Evolutionary conservation across 1,140 invertebrate species (phyloP), one percentile per base, ranked within the genome.

Genomic region (Pinna nobilis): DNA sequence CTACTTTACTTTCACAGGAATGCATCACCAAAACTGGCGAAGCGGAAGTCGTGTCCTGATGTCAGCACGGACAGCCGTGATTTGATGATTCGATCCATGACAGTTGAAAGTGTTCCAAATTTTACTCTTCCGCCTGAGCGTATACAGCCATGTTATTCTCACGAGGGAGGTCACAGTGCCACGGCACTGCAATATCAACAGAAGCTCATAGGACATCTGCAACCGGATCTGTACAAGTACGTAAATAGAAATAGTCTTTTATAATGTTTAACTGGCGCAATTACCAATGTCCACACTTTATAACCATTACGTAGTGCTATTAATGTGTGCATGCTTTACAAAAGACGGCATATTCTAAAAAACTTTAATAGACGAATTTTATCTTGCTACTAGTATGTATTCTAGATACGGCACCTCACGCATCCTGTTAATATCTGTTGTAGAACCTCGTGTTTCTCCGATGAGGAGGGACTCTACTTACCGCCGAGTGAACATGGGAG

Each of bases 211-310:
- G 82, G 81, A 30, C 35, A 70, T 23, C 64, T 85, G 13, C 74
- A 82, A 53, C 82, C 82, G 23, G 82, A 85, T 28, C 76, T 85
- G 3, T 85, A 85, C 65, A 80, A 74, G 84, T 83, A 76, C 63
- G 69, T 25, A 39, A 7, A 50, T n/a, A n/a, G n/a, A n/a, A n/a
- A n/a, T n/a, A n/a, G n/a, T n/a, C n/a, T n/a, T n/a, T n/a, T n/a
- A n/a, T n/a, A n/a, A n/a, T n/a, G n/a, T n/a, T n/a, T n/a, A n/a
- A n/a, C n/a, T n/a, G n/a, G n/a, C n/a, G n/a, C n/a, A n/a, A n/a
- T n/a, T n/a, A n/a, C n/a, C n/a, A n/a, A n/a, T n/a, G n/a, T n/a
- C n/a, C n/a, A n/a, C n/a, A n/a, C n/a, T n/a, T n/a, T n/a, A n/a
- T n/a, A n/a, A n/a, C n/a, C n/a, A n/a, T n/a, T n/a, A n/a, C n/a